A percentile compares a stretch with the other conserved stretches of the same genome.
These are phyloP conservation scores for Sipha flava DNA, from an alignment of 1,140 invertebrate species.

Conservation along the genomic window DNA sequence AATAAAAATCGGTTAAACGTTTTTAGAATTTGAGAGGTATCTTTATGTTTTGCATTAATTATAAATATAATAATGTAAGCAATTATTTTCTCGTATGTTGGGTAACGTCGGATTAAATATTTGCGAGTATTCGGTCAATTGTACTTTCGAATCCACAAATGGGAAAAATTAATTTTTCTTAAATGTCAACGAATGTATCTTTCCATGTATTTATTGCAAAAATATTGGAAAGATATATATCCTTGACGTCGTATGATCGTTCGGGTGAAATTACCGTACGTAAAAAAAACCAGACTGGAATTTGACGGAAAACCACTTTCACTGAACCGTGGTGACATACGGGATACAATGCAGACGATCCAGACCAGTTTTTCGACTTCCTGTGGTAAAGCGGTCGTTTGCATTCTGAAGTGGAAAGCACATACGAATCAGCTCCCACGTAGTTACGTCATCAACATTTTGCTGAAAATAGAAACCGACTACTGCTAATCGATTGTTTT, in stretches of 20 bases:
- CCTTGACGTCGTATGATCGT: neutral
- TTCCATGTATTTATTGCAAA: neutral
- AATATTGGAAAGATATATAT: neutral
- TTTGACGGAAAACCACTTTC: neutral
- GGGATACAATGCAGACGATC: neutral
- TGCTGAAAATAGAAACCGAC: neutral
- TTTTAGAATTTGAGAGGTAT: no score
- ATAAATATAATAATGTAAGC: no score
- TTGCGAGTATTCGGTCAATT: no score
- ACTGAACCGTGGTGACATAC: constrained; percentile 10
- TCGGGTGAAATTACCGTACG: neutral
- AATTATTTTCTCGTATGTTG: no score
- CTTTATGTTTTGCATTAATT: no score
- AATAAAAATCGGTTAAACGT: no score
- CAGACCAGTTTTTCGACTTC: constrained; percentile 31
- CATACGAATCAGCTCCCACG: neutral
- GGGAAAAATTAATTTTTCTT: neutral
- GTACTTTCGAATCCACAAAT: neutral
- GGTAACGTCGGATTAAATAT: no score
- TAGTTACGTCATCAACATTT: neutral
- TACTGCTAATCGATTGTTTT: neutral
- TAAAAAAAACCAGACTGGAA: neutral
- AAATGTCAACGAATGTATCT: neutral
- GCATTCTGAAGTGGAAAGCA: neutral
- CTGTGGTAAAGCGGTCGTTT: neutral